These are phyloP conservation scores for Gouania willdenowi DNA, from an alignment of 2,797 vertebrate species.

Conservation along the genomic window DNA sequence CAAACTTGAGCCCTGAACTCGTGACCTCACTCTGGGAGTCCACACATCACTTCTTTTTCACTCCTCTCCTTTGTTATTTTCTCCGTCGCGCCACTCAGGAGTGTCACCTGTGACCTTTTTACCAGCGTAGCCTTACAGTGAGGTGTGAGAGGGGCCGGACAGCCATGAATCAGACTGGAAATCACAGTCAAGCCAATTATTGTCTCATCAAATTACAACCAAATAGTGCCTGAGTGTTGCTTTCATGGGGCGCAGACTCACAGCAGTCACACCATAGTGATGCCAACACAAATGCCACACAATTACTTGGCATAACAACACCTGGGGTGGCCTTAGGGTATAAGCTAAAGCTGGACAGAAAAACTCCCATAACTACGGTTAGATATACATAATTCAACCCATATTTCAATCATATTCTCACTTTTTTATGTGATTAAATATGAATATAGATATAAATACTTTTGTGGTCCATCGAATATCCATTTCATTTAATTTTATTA, in stretches of 20 bases:
- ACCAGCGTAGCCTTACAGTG: neutral
- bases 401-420: too few relatives aligned
- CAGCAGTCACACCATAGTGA: constrained; percentile 8
- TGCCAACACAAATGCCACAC: constrained; percentile 35
- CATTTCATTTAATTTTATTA: too few relatives aligned
- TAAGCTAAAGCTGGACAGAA: too few relatives aligned
- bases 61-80: neutral
- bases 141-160: constrained; percentile 26
- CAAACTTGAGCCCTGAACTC: constrained; percentile 41
- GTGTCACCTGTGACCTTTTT: constrained; percentile 14
- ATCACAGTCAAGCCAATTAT: constrained; percentile 46
- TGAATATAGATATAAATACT: too few relatives aligned
- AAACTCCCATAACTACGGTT: too few relatives aligned
- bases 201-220: constrained; percentile 37
- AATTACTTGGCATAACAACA: constrained; percentile 8
- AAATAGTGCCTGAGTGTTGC: constrained; percentile 11
- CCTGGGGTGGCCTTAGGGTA: constrained; percentile 20
- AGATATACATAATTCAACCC: too few relatives aligned
- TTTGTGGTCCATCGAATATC: too few relatives aligned
- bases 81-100: neutral
- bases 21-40: constrained; percentile 37
- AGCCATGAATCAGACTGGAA: constrained; percentile 7
- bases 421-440: too few relatives aligned
- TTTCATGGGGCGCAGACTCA: constrained; percentile 9
- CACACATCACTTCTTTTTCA: constrained; percentile 2